Base-by-base conservation (phyloP, 2,797 vertebrate genomes). In the Mus caroli region DNA sequence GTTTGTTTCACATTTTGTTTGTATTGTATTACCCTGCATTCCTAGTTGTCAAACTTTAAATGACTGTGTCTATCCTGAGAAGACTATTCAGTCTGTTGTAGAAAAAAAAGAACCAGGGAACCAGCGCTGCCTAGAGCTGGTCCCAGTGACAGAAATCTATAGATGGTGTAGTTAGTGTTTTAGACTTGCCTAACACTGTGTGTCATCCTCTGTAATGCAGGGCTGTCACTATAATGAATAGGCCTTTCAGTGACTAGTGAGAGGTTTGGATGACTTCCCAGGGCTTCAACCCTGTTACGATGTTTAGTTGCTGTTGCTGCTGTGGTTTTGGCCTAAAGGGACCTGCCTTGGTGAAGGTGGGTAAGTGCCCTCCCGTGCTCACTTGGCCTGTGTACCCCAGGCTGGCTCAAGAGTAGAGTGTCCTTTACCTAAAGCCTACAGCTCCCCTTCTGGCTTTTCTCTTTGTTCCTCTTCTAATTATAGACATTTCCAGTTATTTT, bases 1-100 rank as follows among this genome's bases (percentile, higher is more conserved):
- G 97, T 67, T 94, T 93, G 94, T 86, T 91, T 96, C 75, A 67
- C 96, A 91, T 19, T 97, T 94, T 95, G 90, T 98, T 90, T 78
- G 90, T 93, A 94, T 83, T 97, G 95, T 76, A 6, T 95, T 96
- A 50, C 92, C 40, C 95, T 96, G 95, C 77, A 75, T 94, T 96
- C 75, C 87, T 71, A 76, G 15, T 93, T 97, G 58, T 97, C 97
- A 95, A 91, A 95, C 92, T 88, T 89, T 76, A 95, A 94, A 93
- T 96, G 67, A 67, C 77, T 2, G 24, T 96, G 83, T 89, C 76
- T 17, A 62, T 95, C 58, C 40, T 95, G 75, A 76, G 82, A 88
- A 71, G 64, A 91, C 86, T 82, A 82, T 91, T 93, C 76, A 20
- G 15, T 85, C 90, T 93, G 7, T 83, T 78, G 2, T 34, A 31